phyloP scores from a whole-genome alignment of 1,140 invertebrate species.

The Asbolus verrucosus region DNA sequence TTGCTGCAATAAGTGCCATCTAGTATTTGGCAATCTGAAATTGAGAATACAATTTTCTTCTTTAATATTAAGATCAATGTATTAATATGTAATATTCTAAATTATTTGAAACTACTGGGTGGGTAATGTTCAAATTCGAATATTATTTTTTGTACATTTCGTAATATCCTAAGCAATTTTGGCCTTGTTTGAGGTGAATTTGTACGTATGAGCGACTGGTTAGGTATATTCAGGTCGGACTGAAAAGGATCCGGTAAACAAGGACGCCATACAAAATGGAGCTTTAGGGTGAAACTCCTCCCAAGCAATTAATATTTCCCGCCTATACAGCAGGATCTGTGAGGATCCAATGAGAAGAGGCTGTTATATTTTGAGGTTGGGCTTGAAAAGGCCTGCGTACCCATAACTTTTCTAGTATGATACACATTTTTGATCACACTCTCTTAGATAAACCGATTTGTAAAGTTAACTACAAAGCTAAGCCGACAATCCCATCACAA shows the following conservation, averaged over 20 bases:
- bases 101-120: no score
- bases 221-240: neutral
- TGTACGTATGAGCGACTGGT: neutral
- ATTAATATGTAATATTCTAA: no score
- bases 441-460: conserved; percentile 45
- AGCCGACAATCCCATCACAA: conserved; percentile 44
- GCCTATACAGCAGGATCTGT: conserved; percentile 27
- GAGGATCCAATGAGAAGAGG: conserved; percentile 30
- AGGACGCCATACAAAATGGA: conserved; percentile 42
- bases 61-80: no score
- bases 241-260: conserved; percentile 35
- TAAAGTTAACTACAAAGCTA: conserved; percentile 41
- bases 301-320: conserved; percentile 36
- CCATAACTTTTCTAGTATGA: conserved; percentile 34
- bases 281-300: conserved; percentile 28
- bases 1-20: no score
- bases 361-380: conserved; percentile 15
- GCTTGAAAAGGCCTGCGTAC: conserved; percentile 33
- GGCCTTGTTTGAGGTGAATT: neutral
- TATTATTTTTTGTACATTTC: no score
- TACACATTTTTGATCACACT: conserved; percentile 45
- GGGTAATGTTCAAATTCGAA: no score
- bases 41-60: no score
- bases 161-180: no score
- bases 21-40: no score